Evolutionary conservation across 2,113 vertebrate genomes (phyloP).

Genomic region (Hippopotamus amphibius): DNA sequence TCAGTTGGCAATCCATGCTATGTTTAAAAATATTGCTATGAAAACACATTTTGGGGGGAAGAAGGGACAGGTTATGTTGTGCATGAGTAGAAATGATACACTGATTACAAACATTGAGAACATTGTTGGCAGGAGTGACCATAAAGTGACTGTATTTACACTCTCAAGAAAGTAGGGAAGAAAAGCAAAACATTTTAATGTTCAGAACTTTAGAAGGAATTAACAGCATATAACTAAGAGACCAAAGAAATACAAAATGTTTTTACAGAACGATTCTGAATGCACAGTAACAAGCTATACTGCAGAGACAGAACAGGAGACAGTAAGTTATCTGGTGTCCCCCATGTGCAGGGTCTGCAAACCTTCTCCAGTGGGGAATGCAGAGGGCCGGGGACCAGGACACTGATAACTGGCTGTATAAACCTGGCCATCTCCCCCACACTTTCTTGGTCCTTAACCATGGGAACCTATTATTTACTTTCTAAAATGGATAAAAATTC

Average conservation of each 20-base stretch:
- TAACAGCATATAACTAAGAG: not conserved
- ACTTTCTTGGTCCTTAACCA: not conserved
- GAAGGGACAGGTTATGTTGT: not conserved
- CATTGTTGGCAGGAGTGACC: not conserved
- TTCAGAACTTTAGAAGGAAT: not conserved
- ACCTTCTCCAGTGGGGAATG: fast-evolving
- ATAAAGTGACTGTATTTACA: not conserved
- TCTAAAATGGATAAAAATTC: not conserved
- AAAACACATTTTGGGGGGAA: conserved; percentile 81
- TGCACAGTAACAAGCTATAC: not conserved
- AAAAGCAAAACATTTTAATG: not conserved
- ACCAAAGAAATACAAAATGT: not conserved
- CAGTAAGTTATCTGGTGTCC: fast-evolving
- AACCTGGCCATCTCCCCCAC: not conserved
- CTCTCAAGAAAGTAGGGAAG: not conserved
- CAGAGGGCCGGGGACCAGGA: not conserved
- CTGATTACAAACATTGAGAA: not conserved
- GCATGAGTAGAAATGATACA: not conserved
- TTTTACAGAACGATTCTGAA: not conserved
- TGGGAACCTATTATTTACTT: not conserved
- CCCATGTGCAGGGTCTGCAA: fast-evolving
- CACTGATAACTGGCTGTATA: fast-evolving
- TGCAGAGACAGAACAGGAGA: not conserved
- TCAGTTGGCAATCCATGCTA: conserved; percentile 80
- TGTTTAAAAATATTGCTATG: conserved; percentile 83